Evolutionary conservation across 2,113 vertebrate species (phyloP), one percentile per base, ranked within the genome.

Genomic region (Strix aluco): DNA sequence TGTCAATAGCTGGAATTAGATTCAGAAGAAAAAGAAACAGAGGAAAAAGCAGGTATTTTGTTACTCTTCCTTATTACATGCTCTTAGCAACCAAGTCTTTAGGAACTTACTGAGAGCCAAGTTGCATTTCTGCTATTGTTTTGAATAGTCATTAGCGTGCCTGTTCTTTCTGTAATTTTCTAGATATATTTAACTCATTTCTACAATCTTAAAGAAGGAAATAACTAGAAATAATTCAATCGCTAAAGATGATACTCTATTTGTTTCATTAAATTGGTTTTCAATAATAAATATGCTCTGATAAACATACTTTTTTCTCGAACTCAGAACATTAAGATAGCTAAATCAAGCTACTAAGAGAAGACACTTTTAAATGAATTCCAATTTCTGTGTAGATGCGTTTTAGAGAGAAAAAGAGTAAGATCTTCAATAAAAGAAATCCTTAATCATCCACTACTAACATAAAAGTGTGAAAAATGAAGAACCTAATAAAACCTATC

Each of bases 41-140:
- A 51, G 40, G n/a, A 29, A 30, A 38, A 57, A 49, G 30, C 0
- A 0, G 54, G 9, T 59, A 30, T 69, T 2, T 0, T n/a, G 8
- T 57, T 40, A 70, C 49, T 59, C 51, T 30, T 67, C 18, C 32
- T 65, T 86, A 21, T 21, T 59, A 29, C 17, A 7, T 40, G 30
- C n/a, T 77, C 57, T 52, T 57, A 63, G 49, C 69, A 93, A 57
- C 67, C 36, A 58, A 63, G 47, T 42, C n/a, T 81, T 51, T 23
- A 58, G 71, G 79, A 93, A 44, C 42, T 74, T 34, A 13, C 32
- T 49, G 18, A 29, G 19, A 62, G 30, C n/a, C 67, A 63, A 62
- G 55, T 81, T 70, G 55, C 13, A 9, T 74, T 51, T 74, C 61
- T 80, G 62, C 69, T 63, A 6, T 40, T 74, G 49, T 51, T 90